A percentile compares a stretch with the other conserved stretches of the same genome.
Evolutionary conservation across 2,113 vertebrate genomes (phyloP).

Genomic region (Vicugna pacos): DNA sequence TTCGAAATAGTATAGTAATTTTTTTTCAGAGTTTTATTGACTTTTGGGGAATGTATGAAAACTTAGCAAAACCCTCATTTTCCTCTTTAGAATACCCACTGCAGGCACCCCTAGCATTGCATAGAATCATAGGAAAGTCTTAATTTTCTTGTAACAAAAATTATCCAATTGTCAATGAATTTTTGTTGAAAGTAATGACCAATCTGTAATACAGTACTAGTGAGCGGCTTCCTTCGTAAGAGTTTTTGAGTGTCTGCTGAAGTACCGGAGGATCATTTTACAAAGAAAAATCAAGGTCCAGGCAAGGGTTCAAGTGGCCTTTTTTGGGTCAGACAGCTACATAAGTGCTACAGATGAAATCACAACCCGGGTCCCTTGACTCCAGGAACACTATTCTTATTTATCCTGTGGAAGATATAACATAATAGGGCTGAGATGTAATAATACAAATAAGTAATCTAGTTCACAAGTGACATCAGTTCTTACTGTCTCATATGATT

Average conservation of each 20-base stretch:
- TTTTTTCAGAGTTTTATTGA: constrained; percentile 7
- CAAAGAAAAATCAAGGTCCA: not conserved
- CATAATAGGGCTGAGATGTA: not conserved
- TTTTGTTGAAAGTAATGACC: constrained; percentile 24
- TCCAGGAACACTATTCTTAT: not conserved
- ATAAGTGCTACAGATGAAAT: not conserved
- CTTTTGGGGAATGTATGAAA: not conserved
- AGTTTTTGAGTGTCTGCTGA: not conserved
- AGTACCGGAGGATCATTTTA: not conserved
- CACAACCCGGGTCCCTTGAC: not conserved
- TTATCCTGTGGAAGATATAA: not conserved
- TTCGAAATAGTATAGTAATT: not conserved
- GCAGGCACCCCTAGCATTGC: not conserved
- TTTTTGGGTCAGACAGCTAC: not conserved
- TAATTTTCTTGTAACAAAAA: not conserved
- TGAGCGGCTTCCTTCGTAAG: not conserved
- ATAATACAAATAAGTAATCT: not conserved
- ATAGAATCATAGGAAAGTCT: not conserved
- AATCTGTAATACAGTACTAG: not conserved
- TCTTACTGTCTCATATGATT: not conserved
- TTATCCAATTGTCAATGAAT: not conserved
- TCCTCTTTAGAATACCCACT: not conserved
- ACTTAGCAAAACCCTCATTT: not conserved
- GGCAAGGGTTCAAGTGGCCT: not conserved
- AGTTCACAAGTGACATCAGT: not conserved